phyloP scores from a whole-genome alignment of 2,888 invertebrate genomes.

The Fabriciana adippe region DNA sequence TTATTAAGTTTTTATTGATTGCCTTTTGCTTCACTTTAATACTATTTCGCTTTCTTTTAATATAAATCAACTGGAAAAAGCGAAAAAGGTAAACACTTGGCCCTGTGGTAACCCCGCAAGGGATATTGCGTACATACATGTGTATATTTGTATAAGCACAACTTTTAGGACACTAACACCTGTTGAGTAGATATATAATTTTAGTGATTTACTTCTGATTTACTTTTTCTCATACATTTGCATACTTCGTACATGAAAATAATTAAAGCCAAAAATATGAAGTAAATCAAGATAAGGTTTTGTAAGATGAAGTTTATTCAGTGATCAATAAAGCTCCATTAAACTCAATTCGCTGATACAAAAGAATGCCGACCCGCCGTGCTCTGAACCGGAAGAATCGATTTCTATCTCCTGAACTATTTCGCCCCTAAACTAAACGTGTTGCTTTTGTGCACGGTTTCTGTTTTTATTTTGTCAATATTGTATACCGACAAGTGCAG shows the following conservation, averaged over 20 bases:
- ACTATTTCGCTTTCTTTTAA: too few relatives aligned
- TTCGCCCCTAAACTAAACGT: constrained; percentile 23
- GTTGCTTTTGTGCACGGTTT: constrained; percentile 12
- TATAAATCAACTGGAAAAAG: too few relatives aligned
- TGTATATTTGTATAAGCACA: too few relatives aligned
- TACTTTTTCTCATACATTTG: not conserved
- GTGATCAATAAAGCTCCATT: constrained; percentile 35
- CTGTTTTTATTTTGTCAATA: not conserved
- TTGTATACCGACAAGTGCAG: not conserved
- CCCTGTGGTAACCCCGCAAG: too few relatives aligned
- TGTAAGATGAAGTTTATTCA: constrained; percentile 30
- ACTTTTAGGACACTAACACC: too few relatives aligned
- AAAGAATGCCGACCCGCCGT: constrained; percentile 37
- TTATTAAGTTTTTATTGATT: too few relatives aligned
- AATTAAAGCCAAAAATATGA: not conserved
- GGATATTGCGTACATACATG: too few relatives aligned
- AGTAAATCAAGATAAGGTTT: constrained; percentile 17
- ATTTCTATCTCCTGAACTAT: constrained; percentile 38
- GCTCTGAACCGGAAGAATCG: constrained; percentile 37
- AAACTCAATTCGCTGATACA: constrained; percentile 34
- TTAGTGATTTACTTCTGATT: too few relatives aligned
- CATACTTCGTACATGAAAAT: not conserved
- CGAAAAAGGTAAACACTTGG: too few relatives aligned
- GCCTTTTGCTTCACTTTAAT: too few relatives aligned
- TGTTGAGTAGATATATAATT: too few relatives aligned